phyloP scores from a whole-genome alignment of 2,797 vertebrate species.

The Sebastes cheni region DNA sequence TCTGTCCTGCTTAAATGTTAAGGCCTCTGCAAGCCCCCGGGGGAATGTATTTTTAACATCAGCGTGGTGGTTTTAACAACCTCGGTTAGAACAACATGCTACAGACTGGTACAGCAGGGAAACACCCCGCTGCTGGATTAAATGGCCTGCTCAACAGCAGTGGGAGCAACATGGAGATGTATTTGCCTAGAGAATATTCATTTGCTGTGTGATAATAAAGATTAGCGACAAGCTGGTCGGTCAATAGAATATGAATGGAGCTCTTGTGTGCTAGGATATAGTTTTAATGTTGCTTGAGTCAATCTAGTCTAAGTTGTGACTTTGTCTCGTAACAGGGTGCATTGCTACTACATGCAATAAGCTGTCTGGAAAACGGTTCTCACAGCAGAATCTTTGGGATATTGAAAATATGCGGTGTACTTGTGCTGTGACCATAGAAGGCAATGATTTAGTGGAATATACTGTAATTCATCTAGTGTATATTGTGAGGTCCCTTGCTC shows the following conservation, averaged over 20 bases:
- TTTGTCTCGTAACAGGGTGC: not conserved
- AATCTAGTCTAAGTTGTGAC: not conserved
- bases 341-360: not conserved
- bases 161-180: slow-evolving; percentile 65
- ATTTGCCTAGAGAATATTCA: slow-evolving; percentile 67
- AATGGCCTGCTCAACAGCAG: slow-evolving; percentile 59
- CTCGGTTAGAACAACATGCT: slow-evolving; percentile 79
- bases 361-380: not conserved
- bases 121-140: slow-evolving; percentile 66
- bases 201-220: slow-evolving; percentile 67
- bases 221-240: slow-evolving; percentile 58
- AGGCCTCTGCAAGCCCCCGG: slow-evolving; percentile 48
- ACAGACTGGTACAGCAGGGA: slow-evolving; percentile 50
- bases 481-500: not conserved
- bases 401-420: not conserved
- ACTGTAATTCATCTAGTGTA: not conserved
- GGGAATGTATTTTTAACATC: slow-evolving; percentile 68
- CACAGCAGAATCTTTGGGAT: not conserved
- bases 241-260: slow-evolving; percentile 53
- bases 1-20: slow-evolving; percentile 61
- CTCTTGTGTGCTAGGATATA: slow-evolving; percentile 31
- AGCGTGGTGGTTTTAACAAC: slow-evolving; percentile 72
- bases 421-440: slow-evolving; percentile 9
- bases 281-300: slow-evolving; percentile 23
- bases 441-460: not conserved